Evolutionary conservation across 2,797 vertebrate genomes (phyloP), one percentile per base, ranked within the genome.

Genomic region (Scolopax bukidnonensis): DNA sequence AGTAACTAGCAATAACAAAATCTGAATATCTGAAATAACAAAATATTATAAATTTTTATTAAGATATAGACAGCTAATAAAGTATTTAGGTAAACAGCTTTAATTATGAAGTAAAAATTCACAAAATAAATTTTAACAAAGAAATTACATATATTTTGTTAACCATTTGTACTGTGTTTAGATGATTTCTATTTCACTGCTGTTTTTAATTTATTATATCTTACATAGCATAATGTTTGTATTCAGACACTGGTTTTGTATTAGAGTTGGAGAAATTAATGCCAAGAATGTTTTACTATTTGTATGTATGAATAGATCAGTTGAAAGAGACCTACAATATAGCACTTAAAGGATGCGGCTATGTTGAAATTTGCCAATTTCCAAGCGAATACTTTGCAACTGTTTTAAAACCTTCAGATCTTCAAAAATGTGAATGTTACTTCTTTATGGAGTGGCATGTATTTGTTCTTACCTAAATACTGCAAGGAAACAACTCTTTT

Each of bases 41-140:
- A 40, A n/a, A 10, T 21, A 1, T 9, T 59, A 17, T 2, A 3
- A 1, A 1, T 2, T 21, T 41, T 65, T 3, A 14, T 45, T 56
- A 33, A 10, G 0, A 0, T 0, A 57, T 33, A 4, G 3, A 13
- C 0, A 17, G 2, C 5, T 41, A 27, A 60, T 9, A 25, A 50
- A 54, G 2, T 16, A n/a, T 1, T 1, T 57, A 12, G 47, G 4
- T 10, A 47, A 79, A 12, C 0, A 54, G 5, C 4, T 64, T 43
- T 15, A 25, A 3, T 10, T 70, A 3, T 23, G 2, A 48, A 51
- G 7, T 8, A 38, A 5, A 5, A 32, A 65, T 18, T 19, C 3
- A 16, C 3, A 59, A 65, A 57, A 13, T 2, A 53, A n/a, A 16
- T 14, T 20, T 2, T 10, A 27, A 9, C 3, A 2, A 1, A 3